These are phyloP conservation scores for Scaptomyza polygonia DNA, from an alignment of 2,888 invertebrate genomes.

Conservation along the genomic window DNA sequence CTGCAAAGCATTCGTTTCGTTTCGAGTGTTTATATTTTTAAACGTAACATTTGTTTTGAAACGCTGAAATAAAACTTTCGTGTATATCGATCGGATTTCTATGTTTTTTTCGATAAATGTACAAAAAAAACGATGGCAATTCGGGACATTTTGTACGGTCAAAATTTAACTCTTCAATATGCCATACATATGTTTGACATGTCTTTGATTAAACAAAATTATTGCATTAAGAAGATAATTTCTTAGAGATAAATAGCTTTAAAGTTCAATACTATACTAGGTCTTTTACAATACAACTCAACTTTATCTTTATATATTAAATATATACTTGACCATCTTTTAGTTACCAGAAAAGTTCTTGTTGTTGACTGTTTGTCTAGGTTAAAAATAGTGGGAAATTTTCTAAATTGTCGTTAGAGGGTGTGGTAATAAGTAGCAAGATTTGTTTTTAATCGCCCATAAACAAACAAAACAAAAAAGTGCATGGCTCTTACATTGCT, in stretches of 20 bases:
- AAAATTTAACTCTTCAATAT: too few relatives aligned
- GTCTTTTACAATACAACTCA: too few relatives aligned
- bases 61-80: background rate
- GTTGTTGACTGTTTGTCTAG: background rate
- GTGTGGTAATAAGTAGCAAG: background rate
- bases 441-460: background rate
- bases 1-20: background rate
- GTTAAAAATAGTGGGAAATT: constrained; percentile 6
- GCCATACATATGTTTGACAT: too few relatives aligned
- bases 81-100: background rate
- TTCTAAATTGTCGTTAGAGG: background rate
- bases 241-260: too few relatives aligned
- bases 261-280: too few relatives aligned
- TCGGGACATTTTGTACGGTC: too few relatives aligned
- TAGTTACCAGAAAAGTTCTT: background rate
- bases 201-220: too few relatives aligned
- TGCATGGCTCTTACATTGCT: background rate
- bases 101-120: background rate
- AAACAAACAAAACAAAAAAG: background rate
- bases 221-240: too few relatives aligned
- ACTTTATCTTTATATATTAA: background rate
- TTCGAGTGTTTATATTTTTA: background rate
- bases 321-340: background rate
- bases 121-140: too few relatives aligned
- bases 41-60: background rate